Conservation (phyloP, 2,113 vertebrate species). For the Forbesichthys agassizii region DNA sequence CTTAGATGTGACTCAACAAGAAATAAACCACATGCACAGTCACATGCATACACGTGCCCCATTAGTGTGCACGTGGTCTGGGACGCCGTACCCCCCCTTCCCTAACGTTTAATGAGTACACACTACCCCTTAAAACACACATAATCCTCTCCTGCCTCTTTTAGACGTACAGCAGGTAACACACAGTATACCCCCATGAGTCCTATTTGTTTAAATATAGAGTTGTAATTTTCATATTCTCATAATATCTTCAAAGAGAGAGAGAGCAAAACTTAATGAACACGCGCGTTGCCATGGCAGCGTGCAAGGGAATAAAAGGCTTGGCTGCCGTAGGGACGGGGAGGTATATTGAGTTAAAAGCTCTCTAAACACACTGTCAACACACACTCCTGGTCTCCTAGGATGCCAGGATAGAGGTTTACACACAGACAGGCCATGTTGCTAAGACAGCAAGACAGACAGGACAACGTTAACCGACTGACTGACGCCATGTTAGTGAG, state of each 20-base stretch:
- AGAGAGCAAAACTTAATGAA: constrained; percentile 48
- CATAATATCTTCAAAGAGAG: constrained; percentile 53
- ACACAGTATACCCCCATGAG: background rate
- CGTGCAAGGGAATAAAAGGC: constrained; percentile 47
- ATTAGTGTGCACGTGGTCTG: too few relatives aligned
- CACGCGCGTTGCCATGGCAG: constrained; percentile 63
- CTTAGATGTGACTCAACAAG: too few relatives aligned
- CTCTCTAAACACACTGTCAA: constrained; percentile 64
- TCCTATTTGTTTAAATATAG: constrained; percentile 25
- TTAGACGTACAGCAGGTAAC: too few relatives aligned
- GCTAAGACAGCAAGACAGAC: too few relatives aligned
- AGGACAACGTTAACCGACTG: background rate
- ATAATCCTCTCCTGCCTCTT: too few relatives aligned
- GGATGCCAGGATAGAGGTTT: constrained; percentile 13
- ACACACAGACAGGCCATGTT: background rate
- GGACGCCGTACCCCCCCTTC: too few relatives aligned
- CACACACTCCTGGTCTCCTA: constrained; percentile 35
- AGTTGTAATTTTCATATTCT: constrained; percentile 25
- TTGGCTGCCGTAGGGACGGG: constrained; percentile 54
- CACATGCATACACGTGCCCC: too few relatives aligned
- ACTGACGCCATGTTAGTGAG: too few relatives aligned
- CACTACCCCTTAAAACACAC: too few relatives aligned
- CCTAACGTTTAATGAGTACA: too few relatives aligned
- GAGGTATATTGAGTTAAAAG: constrained; percentile 65
- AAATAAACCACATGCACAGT: too few relatives aligned